A percentile compares a stretch with the other conserved stretches of the same genome.
phyloP scores from a whole-genome alignment of 2,113 vertebrate genomes.

The Capricornis sumatraensis region DNA sequence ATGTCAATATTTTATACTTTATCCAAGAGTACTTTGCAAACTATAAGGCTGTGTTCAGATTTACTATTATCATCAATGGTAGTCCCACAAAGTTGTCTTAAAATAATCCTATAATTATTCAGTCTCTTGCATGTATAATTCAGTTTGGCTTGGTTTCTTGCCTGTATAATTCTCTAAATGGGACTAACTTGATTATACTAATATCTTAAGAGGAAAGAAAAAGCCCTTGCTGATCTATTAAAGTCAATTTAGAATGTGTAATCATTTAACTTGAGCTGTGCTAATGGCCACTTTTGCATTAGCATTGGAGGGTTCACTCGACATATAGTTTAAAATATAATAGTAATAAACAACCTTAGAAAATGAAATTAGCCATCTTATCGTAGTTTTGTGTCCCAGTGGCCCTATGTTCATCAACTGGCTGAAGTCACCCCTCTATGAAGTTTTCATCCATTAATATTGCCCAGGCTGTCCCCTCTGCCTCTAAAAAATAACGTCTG shows the following conservation, averaged over 20 bases:
- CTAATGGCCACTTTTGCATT: background rate
- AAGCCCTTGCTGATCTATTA: background rate
- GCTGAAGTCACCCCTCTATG: background rate
- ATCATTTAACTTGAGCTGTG: background rate
- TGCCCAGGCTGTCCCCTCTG: background rate
- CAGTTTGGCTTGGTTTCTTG: background rate
- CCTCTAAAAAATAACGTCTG: background rate
- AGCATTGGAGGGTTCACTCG: background rate
- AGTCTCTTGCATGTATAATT: background rate
- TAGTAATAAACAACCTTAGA: background rate
- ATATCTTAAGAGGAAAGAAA: background rate
- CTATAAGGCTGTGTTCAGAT: background rate
- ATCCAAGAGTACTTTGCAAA: background rate
- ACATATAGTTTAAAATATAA: background rate
- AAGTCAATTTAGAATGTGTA: background rate
- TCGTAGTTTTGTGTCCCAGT: background rate
- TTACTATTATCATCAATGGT: background rate
- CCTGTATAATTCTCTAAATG: background rate
- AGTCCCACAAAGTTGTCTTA: background rate
- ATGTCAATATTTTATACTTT: background rate
- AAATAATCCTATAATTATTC: background rate
- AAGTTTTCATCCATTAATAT: background rate
- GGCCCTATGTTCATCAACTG: background rate
- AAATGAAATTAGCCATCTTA: background rate
- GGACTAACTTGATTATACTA: background rate